Percentiles rank a stretch among this genome's conserved stretches.
These are phyloP conservation scores for Hydrotaea cyrtoneurina DNA, from an alignment of 2,888 invertebrate species.

Conservation along the genomic window DNA sequence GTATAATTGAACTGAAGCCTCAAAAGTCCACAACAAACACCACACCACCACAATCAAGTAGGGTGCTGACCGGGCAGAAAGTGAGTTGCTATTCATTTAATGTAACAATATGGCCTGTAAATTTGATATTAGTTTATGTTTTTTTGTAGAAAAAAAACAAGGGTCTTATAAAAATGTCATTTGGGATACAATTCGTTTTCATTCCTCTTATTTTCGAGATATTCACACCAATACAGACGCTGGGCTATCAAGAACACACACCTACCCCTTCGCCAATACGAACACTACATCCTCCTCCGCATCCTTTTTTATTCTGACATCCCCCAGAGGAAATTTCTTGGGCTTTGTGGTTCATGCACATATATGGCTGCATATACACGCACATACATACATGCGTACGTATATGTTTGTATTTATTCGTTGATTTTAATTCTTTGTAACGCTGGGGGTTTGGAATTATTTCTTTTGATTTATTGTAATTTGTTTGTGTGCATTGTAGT, in stretches of 20 bases:
- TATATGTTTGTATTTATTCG: background rate
- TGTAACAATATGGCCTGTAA: constrained; percentile 29
- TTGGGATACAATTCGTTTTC: constrained; percentile 23
- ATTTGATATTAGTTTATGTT: constrained; percentile 44
- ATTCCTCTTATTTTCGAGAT: constrained; percentile 21
- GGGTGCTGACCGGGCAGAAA: background rate
- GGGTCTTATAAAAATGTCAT: constrained; percentile 31
- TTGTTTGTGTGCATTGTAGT: constrained; percentile 57
- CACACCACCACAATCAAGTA: background rate
- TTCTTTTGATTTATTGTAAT: constrained; percentile 58
- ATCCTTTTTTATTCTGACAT: background rate
- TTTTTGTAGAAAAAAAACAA: constrained; percentile 21
- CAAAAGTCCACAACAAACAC: background rate
- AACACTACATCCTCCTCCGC: background rate
- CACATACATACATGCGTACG: background rate
- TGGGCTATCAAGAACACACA: background rate
- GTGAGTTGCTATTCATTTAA: constrained; percentile 27
- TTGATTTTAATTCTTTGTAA: constrained; percentile 21
- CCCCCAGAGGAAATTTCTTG: constrained; percentile 1
- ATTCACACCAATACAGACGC: background rate
- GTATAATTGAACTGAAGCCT: no score
- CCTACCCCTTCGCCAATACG: background rate
- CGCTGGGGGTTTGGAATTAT: constrained; percentile 16
- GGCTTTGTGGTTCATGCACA: background rate
- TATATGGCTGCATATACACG: no score